phyloP scores from a whole-genome alignment of 1,140 invertebrate species.

The Diachasmimorpha longicaudata region DNA sequence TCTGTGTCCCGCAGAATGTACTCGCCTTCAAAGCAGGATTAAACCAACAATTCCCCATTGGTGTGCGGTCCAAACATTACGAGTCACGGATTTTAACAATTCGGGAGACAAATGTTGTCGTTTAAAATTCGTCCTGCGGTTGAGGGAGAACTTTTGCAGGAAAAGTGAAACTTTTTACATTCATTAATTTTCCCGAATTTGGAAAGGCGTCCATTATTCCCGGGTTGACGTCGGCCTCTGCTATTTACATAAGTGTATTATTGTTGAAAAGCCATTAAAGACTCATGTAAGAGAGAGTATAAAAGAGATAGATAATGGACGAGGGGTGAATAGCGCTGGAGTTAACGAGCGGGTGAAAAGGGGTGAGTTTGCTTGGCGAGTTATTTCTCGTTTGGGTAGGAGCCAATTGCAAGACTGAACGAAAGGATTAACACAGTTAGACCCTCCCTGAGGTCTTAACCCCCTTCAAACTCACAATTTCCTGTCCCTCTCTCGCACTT shows the following conservation, averaged over 20 bases:
- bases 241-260: neutral
- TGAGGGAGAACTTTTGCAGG: too few relatives aligned
- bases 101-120: too few relatives aligned
- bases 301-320: slow-evolving; percentile 7
- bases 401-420: slow-evolving; percentile 23
- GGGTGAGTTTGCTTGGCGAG: neutral
- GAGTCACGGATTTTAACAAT: too few relatives aligned
- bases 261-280: slow-evolving; percentile 20
- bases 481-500: neutral
- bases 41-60: too few relatives aligned
- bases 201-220: too few relatives aligned
- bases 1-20: too few relatives aligned
- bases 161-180: too few relatives aligned
- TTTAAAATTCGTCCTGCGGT: too few relatives aligned
- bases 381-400: neutral
- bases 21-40: too few relatives aligned
- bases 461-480: neutral
- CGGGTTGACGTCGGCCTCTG: neutral
- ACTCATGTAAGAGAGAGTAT: neutral
- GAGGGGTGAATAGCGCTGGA: neutral
- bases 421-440: slow-evolving; percentile 22
- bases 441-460: neutral
- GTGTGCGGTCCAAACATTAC: too few relatives aligned
- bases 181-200: too few relatives aligned
- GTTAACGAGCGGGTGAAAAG: neutral